Conservation (phyloP, 2,888 invertebrate species). For the Sceliomorpha sp. region DNA sequence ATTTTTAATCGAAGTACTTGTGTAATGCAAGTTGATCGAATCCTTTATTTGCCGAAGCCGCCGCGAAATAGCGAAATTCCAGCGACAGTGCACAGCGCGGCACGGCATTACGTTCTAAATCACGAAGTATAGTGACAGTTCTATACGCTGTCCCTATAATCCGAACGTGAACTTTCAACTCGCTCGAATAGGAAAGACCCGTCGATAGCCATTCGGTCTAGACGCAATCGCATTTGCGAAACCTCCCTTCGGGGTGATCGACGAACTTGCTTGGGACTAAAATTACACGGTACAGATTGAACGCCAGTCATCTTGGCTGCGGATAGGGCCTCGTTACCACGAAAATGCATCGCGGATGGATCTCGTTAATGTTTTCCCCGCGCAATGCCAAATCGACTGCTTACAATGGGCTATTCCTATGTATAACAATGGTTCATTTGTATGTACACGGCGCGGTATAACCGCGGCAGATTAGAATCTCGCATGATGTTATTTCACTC, state of each 20-base stretch:
- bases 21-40: neutral
- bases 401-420: constrained; percentile 53
- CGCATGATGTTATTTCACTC: constrained; percentile 4
- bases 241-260: constrained; percentile 36
- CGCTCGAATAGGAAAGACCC: constrained; percentile 27
- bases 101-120: constrained; percentile 6
- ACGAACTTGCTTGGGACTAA: constrained; percentile 31
- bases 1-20: neutral
- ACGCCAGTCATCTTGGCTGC: constrained; percentile 40
- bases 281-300: constrained; percentile 43
- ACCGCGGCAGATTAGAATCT: constrained; percentile 22
- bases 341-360: constrained; percentile 24
- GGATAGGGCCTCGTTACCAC: constrained; percentile 27
- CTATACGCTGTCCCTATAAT: constrained; percentile 17
- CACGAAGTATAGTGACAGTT: constrained; percentile 9
- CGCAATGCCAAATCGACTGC: constrained; percentile 51
- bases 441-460: constrained; percentile 1
- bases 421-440: constrained; percentile 38
- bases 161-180: constrained; percentile 24
- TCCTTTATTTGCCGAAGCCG: neutral
- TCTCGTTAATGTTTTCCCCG: constrained; percentile 54
- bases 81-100: neutral
- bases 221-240: constrained; percentile 46
- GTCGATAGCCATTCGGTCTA: constrained; percentile 43
- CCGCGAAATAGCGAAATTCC: constrained; percentile 1